These are phyloP conservation scores for Onychorhynchus coronatus DNA, from an alignment of 2,113 vertebrate species.

Conservation along the genomic window DNA sequence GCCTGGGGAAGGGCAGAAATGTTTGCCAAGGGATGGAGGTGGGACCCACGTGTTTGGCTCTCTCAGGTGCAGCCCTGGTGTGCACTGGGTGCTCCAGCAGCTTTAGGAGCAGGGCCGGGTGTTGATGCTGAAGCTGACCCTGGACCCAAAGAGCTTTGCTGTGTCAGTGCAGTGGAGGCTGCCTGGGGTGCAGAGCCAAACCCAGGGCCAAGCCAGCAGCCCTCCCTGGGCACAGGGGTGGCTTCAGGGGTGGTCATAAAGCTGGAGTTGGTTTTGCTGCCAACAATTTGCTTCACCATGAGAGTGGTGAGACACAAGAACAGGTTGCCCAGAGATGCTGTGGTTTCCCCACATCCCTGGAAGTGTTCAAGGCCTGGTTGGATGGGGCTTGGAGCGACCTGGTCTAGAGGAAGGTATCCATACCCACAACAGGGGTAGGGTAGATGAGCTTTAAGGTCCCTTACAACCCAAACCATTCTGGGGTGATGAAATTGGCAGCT, in stretches of 20 bases:
- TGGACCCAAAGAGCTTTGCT: not conserved
- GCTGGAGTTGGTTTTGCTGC: not conserved
- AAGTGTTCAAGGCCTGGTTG: not conserved
- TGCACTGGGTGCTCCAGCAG: not conserved
- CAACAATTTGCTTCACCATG: not conserved
- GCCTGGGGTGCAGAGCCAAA: rapidly evolving
- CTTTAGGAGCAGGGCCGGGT: not conserved
- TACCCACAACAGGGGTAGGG: not conserved
- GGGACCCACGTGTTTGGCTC: not conserved
- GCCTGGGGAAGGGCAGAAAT: not conserved
- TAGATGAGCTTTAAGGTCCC: not conserved
- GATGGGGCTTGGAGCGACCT: not conserved
- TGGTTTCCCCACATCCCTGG: not conserved
- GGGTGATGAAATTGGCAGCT: not conserved
- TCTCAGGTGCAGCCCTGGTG: rapidly evolving
- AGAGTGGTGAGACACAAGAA: not conserved
- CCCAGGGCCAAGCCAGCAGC: not conserved
- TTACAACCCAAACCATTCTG: not conserved
- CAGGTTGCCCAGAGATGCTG: not conserved
- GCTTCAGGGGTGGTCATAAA: not conserved
- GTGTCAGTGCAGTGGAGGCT: not conserved
- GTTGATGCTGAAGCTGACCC: not conserved
- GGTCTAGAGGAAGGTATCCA: not conserved
- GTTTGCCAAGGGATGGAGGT: not conserved
- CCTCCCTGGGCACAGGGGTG: rapidly evolving